These are phyloP conservation scores for Pyralis farinalis DNA, from an alignment of 2,888 invertebrate species.

Conservation along the genomic window DNA sequence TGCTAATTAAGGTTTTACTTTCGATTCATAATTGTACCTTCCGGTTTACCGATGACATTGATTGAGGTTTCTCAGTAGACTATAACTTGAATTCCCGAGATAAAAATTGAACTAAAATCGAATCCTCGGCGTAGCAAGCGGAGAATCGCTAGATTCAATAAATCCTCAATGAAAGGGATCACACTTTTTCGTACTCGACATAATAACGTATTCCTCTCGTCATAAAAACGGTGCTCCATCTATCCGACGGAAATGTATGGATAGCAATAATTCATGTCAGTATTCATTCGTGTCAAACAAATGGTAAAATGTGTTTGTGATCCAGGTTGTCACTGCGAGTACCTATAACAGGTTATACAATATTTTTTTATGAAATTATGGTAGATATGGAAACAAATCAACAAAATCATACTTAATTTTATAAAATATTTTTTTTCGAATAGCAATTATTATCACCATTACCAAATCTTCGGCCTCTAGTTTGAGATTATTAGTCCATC, in stretches of 20 bases:
- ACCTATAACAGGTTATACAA: constrained; percentile 3
- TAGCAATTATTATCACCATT: too few relatives aligned
- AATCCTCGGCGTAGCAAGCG: background rate
- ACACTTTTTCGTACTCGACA: constrained; percentile 46
- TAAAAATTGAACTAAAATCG: background rate
- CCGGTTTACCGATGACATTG: background rate
- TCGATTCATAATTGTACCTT: background rate
- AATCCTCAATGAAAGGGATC: constrained; percentile 47
- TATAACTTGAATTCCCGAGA: background rate
- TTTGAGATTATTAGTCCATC: too few relatives aligned
- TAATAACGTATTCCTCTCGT: constrained; percentile 48
- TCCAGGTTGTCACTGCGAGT: constrained; percentile 22
- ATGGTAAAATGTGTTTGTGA: constrained; percentile 51
- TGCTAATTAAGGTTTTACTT: too few relatives aligned
- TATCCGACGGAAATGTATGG: constrained; percentile 44
- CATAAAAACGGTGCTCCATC: constrained; percentile 54
- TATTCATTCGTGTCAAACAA: constrained; percentile 60
- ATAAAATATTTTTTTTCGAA: too few relatives aligned
- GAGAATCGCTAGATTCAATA: constrained; percentile 44
- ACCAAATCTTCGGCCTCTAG: too few relatives aligned
- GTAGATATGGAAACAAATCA: too few relatives aligned
- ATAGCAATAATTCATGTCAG: constrained; percentile 54
- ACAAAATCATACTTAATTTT: too few relatives aligned
- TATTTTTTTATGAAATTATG: background rate
- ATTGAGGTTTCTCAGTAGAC: background rate